Evolutionary conservation across 2,797 vertebrate species (phyloP), one percentile per base, ranked within the genome.

Genomic region (Babyrousa celebensis): DNA sequence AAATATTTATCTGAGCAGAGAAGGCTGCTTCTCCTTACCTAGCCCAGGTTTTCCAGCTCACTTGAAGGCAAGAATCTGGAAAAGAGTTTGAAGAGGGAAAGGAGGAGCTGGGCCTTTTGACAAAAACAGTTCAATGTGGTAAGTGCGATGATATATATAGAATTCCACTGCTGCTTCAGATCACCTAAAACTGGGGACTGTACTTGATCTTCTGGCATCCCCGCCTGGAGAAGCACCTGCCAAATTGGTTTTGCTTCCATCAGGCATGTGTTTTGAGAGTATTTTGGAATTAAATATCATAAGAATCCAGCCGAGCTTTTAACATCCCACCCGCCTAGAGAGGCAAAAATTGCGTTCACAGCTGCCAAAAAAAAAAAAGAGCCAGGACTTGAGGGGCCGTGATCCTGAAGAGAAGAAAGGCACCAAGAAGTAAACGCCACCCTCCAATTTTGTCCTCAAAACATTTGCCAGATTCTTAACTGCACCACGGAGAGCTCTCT

Each of bases 211-310:
- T 5, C 77, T 88, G 52, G 4, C 79, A 84, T 90, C 92, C 72
- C 16, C 4, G 0, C 82, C 62, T 36, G 84, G 60, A 75, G 36
- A 74, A 63, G 91, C 91, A 85, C 62, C 95, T 92, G 89, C 84
- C 93, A 54, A 89, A 71, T 20, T 95, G 65, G 56, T 2, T 7
- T 60, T 43, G 60, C 82, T 85, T 95, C 92, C 65, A 23, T 27
- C 70, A 71, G 80, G 40, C 67, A n/a, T 12, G 95, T 92, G 67
- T 65, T 97, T 93, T 23, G 25, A 93, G 95, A 92, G 29, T 58
- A 87, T 92, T 95, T 75, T 91, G 86, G 86, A 97, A 95, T 96
- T 97, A 96, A 98, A 86, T 95, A 91, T 92, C 88, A 63, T 95
- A 96, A 98, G 94, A 96, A 97, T 96, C 95, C 97, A 95, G 89